Evolutionary conservation across 2,888 invertebrate species (phyloP).

Genomic region (Leistus spinibarbis): DNA sequence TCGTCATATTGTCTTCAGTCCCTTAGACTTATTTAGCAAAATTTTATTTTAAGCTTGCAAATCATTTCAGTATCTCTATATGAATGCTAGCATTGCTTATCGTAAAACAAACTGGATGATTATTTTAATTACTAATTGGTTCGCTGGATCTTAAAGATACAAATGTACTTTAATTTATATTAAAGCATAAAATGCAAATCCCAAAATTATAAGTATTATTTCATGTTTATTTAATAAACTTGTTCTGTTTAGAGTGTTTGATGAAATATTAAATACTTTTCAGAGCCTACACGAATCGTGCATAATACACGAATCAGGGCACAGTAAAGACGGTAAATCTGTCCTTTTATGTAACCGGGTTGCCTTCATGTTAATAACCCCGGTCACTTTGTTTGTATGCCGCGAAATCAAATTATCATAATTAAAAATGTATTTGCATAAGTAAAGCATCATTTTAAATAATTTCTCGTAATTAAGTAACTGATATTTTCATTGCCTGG

Average conservation of each 20-base stretch:
- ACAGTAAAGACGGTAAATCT: constrained; percentile 17
- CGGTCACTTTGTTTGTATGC: constrained; percentile 26
- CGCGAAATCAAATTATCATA: constrained; percentile 5
- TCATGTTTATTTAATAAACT: too few relatives aligned
- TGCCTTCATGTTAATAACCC: constrained; percentile 17
- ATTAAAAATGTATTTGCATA: not conserved
- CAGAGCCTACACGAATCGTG: constrained; percentile 22
- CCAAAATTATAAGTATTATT: too few relatives aligned
- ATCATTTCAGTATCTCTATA: too few relatives aligned
- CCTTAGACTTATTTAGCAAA: too few relatives aligned
- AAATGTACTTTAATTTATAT: too few relatives aligned
- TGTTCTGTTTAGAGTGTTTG: constrained; percentile 12
- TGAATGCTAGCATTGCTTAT: too few relatives aligned
- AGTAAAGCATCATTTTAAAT: not conserved
- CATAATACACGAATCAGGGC: constrained; percentile 27
- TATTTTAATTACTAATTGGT: too few relatives aligned
- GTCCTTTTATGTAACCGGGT: not conserved
- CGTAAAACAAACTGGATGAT: too few relatives aligned
- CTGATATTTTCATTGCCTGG: not conserved
- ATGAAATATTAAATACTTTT: constrained; percentile 25
- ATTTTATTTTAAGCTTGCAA: too few relatives aligned
- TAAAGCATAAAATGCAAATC: too few relatives aligned
- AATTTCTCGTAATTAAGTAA: not conserved
- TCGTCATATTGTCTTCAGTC: too few relatives aligned
- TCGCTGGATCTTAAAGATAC: too few relatives aligned